Base-by-base conservation (phyloP, 1,140 invertebrate genomes). In the Ips typographus region DNA sequence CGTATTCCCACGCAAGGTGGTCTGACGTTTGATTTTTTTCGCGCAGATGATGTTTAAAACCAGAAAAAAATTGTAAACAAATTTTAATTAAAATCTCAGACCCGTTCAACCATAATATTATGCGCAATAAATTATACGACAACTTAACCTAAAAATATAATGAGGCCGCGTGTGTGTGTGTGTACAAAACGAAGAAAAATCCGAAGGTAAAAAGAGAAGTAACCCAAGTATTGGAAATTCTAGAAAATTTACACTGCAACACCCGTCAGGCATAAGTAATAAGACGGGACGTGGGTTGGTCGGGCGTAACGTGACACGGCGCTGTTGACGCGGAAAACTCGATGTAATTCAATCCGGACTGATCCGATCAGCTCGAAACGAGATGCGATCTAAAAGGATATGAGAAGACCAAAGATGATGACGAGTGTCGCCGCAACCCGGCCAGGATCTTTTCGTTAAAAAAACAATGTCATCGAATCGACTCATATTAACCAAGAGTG, bases 1-100 rank as follows among this genome's bases (percentile, higher is more conserved):
- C 53, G 55, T 62, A 72, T 75, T 75, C 73, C 73, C 73, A 75
- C 70, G 70, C 70, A 75, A 68, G 70, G 70, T 71, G 70, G 70
- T 68, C 70, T 71, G 65, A 64, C 22, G 22, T 22, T 22, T 22
- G 22, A 22, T 22, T 22, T 22, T 22, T 22, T 22, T 22, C 22
- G 22, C 22, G 22, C 22, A 22, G 22, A 22, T 22, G 22, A 22
- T 22, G 22, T 22, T 22, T 22, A 22, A 22, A 22, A 22, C 22
- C 22, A 22, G 22, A 22, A 22, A 22, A 22, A 22, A 22, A 22
- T 22, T 22, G 22, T 22, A 22, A 22, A 22, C 22, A 22, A 22
- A 22, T 22, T 22, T 22, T 22, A 22, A 22, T 22, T 22, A 22
- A 22, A 22, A 22, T 22, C 22, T 22, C 22, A 22, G 22, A 22